Base-by-base conservation (phyloP, 2,888 invertebrate species). In the Gortyna flavago region DNA sequence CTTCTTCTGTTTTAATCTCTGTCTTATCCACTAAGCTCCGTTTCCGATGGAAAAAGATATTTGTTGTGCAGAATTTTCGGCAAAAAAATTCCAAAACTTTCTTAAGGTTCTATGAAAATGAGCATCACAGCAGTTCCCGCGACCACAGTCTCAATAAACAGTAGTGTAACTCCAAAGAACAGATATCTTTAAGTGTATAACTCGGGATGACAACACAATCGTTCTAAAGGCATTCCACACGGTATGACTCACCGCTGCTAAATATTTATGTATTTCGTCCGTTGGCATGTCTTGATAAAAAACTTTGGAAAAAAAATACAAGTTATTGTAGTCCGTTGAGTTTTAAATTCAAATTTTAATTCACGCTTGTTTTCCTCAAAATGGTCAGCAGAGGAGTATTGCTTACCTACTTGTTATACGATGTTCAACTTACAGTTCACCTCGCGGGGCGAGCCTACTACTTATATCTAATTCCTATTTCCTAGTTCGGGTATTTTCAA, bases 201-300 rank as follows among this genome's bases (percentile, higher is more conserved):
- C 9, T 29, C 35, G 9, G 69, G 32, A 64, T 71, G 72, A 41
- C 44, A 61, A 51, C 61, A 85, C 72, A 57, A 51, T 71, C 70
- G 25, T 3, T 51, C 21, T 41, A 44, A 65, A 84, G 72, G 69
- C 87, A 84, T 84, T 84, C 84, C 84, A 62, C 38, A 68, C 57
- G 8, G 18, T 1, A 72, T 84, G 84, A 86, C 54, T 86, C 84
- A 84, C 16, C 18, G 41, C 69, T 25, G 62, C 65, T 84, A 57
- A 79, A 86, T 75, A 72, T 79, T 83, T 75, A 79, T 84, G 71
- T 79, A 68, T 84, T 84, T 86, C 35, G 64, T 65, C 72, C 87
- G 87, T 86, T 84, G 84, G 84, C 79, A 38, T 73, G 59, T 61
- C 54, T 72, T 54, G 32, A 86, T 83, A 84, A 84, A 84, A 82